A percentile compares a stretch with the other conserved stretches of the same genome.
Conservation (phyloP, 2,888 invertebrate species). For the Coecobrya sp. region DNA sequence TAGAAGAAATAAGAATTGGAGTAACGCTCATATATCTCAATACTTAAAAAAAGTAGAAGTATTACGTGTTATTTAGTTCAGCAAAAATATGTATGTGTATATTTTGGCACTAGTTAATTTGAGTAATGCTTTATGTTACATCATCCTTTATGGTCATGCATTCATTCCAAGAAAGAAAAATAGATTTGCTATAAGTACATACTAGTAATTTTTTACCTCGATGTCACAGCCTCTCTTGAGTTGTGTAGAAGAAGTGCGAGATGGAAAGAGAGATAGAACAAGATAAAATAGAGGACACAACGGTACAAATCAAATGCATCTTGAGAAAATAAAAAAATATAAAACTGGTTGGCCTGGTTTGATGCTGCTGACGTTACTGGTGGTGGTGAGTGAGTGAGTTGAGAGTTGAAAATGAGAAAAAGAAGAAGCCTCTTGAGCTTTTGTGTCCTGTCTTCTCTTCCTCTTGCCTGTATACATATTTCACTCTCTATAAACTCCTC, state of each 20-base stretch:
- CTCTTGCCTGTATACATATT: background rate
- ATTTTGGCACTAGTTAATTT: conserved; percentile 38
- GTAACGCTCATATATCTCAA: too few species aligned
- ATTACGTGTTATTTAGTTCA: background rate
- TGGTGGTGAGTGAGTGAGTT: conserved; percentile 49
- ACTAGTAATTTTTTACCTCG: background rate
- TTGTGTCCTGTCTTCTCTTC: conserved; percentile 28
- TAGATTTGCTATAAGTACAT: background rate
- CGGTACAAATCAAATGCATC: conserved; percentile 36
- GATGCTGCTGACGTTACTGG: background rate
- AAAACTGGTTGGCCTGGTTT: conserved; percentile 46
- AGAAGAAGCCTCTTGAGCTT: conserved; percentile 75
- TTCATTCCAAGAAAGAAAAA: background rate
- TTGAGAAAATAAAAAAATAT: conserved; percentile 7
- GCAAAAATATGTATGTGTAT: too few species aligned
- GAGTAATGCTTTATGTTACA: conserved; percentile 71
- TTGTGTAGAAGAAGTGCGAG: background rate
- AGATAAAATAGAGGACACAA: conserved; percentile 9
- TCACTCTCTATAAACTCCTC: background rate
- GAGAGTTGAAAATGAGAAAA: conserved; percentile 48
- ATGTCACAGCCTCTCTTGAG: background rate
- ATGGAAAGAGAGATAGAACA: background rate
- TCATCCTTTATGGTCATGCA: background rate
- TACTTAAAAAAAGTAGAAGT: background rate
- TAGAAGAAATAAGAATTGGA: background rate